Base-by-base conservation (phyloP, 2,888 invertebrate species). In the Leptodirus hochenwartii region DNA sequence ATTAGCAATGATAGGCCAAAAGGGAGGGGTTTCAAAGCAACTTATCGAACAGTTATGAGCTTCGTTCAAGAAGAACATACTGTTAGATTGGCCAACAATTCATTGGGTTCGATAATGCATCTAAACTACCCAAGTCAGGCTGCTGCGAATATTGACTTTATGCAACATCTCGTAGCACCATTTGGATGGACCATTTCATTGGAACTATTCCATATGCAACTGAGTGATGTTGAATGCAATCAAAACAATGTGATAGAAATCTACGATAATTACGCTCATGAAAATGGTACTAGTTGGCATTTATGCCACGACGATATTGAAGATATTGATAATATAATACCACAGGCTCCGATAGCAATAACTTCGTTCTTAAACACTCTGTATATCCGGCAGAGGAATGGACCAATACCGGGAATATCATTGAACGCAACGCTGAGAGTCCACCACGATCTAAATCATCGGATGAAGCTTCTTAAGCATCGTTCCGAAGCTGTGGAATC, bases 311-410 rank as follows among this genome's bases (percentile, higher is more conserved):
- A 51, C 20, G 38, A 43, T 3, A 38, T 42, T 3, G 41, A 41
- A 3, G 43, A 43, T 9, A 44, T 54, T 43, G 43, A 53, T 54
- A 25, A 49, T 35, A 41, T 48, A 20, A 42, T 46, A 11, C 42
- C 50, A 1, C 39, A 43, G 14, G 49, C 59, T 3, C 61, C 62
- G 1, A 54, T 66, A 30, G 58, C 71, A 34, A 69, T 77, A 43
- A 68, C 67, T 38, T 76, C 76, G 0, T 75, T 70, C 45, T 56
- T 77, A 8, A 71, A 77, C 51, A 65, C 72, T 1, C 48, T 77
- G 34, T 61, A 64, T 34, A 52, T 77, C 30, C 60, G 68, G 17
- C 71, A 72, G 44, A 51, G 49, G 38, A 50, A 52, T 35, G 52
- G 51, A 26, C 39, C 34, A 9, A 41, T 47, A 12, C 44, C 47